These are phyloP conservation scores for Rhinichthys osculus DNA, from an alignment of 2,797 vertebrate species.

Conservation along the genomic window DNA sequence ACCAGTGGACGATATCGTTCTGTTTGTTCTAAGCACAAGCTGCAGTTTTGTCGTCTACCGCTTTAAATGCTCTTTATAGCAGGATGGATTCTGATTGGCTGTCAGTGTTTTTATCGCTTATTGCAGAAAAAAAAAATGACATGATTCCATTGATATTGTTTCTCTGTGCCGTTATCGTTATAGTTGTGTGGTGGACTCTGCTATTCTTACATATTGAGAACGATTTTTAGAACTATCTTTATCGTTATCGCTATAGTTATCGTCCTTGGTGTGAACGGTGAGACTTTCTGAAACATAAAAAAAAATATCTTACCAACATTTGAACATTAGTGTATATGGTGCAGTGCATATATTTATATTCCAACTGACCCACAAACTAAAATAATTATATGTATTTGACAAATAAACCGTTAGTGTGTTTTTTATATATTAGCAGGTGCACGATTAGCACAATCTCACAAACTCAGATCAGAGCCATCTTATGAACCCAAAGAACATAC, in stretches of 20 bases:
- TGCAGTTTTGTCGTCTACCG: too few relatives aligned
- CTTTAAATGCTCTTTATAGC: too few relatives aligned
- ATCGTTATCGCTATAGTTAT: background rate
- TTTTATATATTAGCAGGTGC: background rate
- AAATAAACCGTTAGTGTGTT: background rate
- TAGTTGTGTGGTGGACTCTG: too few relatives aligned
- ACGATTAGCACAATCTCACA: slow-evolving; percentile 34
- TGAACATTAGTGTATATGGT: background rate
- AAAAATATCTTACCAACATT: background rate
- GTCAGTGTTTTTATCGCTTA: too few relatives aligned
- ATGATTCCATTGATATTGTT: too few relatives aligned
- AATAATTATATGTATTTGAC: background rate
- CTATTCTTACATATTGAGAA: too few relatives aligned
- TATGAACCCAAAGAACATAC: slow-evolving; percentile 31
- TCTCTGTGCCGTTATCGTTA: too few relatives aligned
- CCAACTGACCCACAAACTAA: background rate
- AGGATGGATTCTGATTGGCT: too few relatives aligned
- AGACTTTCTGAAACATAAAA: too few relatives aligned
- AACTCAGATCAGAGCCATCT: slow-evolving; percentile 41
- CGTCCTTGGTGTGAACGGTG: background rate
- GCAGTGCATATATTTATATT: background rate
- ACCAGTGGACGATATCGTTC: too few relatives aligned
- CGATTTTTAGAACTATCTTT: background rate
- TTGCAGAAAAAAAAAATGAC: too few relatives aligned
- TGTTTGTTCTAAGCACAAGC: too few relatives aligned